Conservation (phyloP, 2,113 vertebrate species). For the Callopanchax toddi region DNA sequence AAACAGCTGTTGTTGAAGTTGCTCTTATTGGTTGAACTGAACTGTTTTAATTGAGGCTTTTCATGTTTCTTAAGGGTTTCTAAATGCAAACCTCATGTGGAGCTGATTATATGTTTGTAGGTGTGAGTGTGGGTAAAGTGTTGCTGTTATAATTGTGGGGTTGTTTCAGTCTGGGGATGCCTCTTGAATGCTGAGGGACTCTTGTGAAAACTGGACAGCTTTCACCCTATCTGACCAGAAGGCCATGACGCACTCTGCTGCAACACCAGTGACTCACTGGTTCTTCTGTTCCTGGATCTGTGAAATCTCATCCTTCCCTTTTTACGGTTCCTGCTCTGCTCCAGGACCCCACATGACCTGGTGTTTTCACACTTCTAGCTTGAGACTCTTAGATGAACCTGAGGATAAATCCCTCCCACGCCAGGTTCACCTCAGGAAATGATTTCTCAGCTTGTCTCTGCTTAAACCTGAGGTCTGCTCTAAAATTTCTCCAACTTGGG, state of each 20-base stretch:
- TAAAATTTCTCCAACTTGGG: neutral
- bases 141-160: slow-evolving; percentile 31
- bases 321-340: slow-evolving; percentile 3
- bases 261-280: slow-evolving; percentile 59
- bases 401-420: slow-evolving; percentile 40
- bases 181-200: slow-evolving; percentile 28
- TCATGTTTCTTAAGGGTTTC: slow-evolving; percentile 11
- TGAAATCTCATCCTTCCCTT: slow-evolving; percentile 53
- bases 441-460: slow-evolving; percentile 1
- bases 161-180: slow-evolving; percentile 58
- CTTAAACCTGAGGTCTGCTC: neutral
- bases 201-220: slow-evolving; percentile 45
- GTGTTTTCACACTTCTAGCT: slow-evolving; percentile 23
- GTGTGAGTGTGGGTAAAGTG: slow-evolving; percentile 40
- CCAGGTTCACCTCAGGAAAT: slow-evolving; percentile 5
- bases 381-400: slow-evolving; percentile 30
- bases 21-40: neutral
- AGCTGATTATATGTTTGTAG: slow-evolving; percentile 46
- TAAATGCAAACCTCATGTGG: slow-evolving; percentile 21
- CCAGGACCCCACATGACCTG: slow-evolving; percentile 27
- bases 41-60: neutral
- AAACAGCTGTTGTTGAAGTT: neutral
- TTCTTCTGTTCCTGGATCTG: slow-evolving; percentile 59
- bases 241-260: slow-evolving; percentile 61
- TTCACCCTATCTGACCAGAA: slow-evolving; percentile 59